Evolutionary conservation across 2,888 invertebrate genomes (phyloP).

Genomic region (Therioaphis trifolii): DNA sequence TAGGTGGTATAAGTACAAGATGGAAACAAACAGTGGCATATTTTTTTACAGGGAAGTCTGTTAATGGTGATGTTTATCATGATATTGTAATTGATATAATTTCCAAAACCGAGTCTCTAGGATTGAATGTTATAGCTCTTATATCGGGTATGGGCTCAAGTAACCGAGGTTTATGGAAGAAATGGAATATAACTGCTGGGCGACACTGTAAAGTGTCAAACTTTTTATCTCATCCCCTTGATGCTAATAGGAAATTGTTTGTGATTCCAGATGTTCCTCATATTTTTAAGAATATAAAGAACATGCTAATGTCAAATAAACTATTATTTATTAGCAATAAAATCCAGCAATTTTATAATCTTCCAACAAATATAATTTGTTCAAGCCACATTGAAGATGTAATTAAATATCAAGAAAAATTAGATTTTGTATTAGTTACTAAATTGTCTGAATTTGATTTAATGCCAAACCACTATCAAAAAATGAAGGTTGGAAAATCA

Average conservation of each 20-base stretch:
- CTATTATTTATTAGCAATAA: background rate
- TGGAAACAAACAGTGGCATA: slow-evolving; percentile 40
- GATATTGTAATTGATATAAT: slow-evolving; percentile 9
- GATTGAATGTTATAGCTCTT: slow-evolving; percentile 18
- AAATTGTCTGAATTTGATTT: slow-evolving; percentile 11
- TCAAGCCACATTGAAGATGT: slow-evolving; percentile 12
- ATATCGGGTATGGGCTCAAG: background rate
- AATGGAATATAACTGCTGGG: slow-evolving; percentile 19
- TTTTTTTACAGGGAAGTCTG: slow-evolving; percentile 28
- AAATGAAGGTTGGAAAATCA: slow-evolving; percentile 14
- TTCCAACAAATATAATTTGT: slow-evolving; percentile 26
- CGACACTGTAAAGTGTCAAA: slow-evolving; percentile 15
- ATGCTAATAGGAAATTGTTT: background rate
- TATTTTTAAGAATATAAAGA: slow-evolving; percentile 26
- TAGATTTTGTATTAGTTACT: slow-evolving; percentile 10
- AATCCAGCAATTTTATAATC: background rate
- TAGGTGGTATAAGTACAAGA: slow-evolving; percentile 13
- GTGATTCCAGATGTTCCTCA: slow-evolving; percentile 25
- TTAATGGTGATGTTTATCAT: slow-evolving; percentile 18
- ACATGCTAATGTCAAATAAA: background rate
- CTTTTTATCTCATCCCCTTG: background rate
- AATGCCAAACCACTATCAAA: slow-evolving; percentile 5
- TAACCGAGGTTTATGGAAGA: slow-evolving; percentile 14
- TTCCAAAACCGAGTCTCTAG: background rate
- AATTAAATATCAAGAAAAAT: slow-evolving; percentile 16